Base-by-base conservation (phyloP, 2,888 invertebrate genomes). In the Leucophenga maculata region DNA sequence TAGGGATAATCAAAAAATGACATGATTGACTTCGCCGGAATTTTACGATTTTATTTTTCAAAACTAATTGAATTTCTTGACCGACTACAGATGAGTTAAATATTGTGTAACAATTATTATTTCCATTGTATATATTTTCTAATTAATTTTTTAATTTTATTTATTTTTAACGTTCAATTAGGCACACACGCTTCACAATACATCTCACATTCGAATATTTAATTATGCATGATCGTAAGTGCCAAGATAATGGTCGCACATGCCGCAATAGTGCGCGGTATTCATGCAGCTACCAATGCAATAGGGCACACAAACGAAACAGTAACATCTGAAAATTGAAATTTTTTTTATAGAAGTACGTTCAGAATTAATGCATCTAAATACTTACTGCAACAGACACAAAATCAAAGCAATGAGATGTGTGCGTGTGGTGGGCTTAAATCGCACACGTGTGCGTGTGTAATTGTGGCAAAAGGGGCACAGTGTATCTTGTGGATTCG, bases 351-450 rank as follows among this genome's bases (percentile, higher is more conserved):
- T n/a, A 50, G 50, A n/a, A 50, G 1, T 50, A 13, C 26, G 26
- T 26, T 3, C 4, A 26, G 2, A 26, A 4, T 26, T 26, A 26
- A 26, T 26, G 26, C 16, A 50, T 1, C 1, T 39, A 18, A 26
- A 26, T 18, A 86, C 86, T 86, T 75, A 86, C 86, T 86, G 86
- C 50, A 86, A 77, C 48, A 86, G 65, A 76, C 91, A 91, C 14
- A 91, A 84, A 0, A 91, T 60, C 9, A 89, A 71, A 6, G 91
- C 91, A 71, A 90, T 88, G 11, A 91, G 77, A 82, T 92, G 91
- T 0, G 92, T 92, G 67, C 88, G 89, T 6, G 89, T 88, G 0
- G 90, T 88, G 6, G 91, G 79, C 69, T 85, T 89, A 52, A 77
- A 79, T 74, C 83, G 81, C 1, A 91, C 78, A 68, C 87, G 89